Base-by-base conservation (phyloP, 2,888 invertebrate species). In the Mythimna ferrago region DNA sequence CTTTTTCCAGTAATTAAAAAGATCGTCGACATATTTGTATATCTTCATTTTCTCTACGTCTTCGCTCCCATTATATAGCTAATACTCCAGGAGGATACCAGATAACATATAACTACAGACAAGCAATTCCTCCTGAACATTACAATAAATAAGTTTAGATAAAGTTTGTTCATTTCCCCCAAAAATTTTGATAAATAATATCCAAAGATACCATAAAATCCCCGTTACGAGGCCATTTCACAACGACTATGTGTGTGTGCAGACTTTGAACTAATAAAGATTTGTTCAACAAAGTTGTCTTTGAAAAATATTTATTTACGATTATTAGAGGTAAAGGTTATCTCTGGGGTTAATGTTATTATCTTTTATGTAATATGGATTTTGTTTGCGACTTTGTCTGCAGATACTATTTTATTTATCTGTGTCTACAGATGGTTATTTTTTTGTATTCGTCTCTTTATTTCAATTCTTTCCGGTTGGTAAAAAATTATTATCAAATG, bases 201-300 rank as follows among this genome's bases (percentile, higher is more conserved):
- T 26, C 41, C 9, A 19, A 9, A 54, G 32, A 66, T 73, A 72
- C 58, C 54, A 1, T 35, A 41, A 32, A 61, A 32, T 35, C 41
- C 19, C 1, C 14, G 5, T 26, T 51, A 51, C 41, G 35, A 41
- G 48, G 35, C 35, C 14, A n/a, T 32, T 21, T 63, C 58, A 65
- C 41, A 2, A 60, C 19, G 26, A n/a, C 11, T 10, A 38, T 62
- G 51, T 51, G 56, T 48, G 14, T 19, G 56, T 53, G 56, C 73
- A 83, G 83, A 81, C 80, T 81, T 83, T 83, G 75, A 71, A 71
- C 81, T 51, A 80, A 81, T 83, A 53, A 74, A 78, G 83, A 80
- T 78, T 82, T 73, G 54, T 69, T 19, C 10, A 83, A 81, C 83
- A 81, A 80, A 58, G 53, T 65, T n/a, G 53, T 68, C 75, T 75